phyloP scores from a whole-genome alignment of 2,797 vertebrate species.

The Ambastaia sidthimunki region DNA sequence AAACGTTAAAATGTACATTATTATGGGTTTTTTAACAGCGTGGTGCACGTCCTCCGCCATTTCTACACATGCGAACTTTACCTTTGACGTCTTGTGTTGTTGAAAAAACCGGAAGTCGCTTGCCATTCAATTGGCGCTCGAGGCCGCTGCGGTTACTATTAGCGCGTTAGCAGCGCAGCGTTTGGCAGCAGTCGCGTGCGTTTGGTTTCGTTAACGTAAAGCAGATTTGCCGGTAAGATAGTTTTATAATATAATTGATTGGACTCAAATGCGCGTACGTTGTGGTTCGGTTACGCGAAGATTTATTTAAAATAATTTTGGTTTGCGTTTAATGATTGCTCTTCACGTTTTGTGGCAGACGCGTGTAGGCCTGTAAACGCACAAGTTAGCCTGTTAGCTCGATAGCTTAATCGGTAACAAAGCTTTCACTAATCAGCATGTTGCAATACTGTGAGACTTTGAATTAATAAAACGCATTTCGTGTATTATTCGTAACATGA shows the following conservation, averaged over 20 bases:
- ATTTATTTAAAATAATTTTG: not conserved
- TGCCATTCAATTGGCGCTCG: not conserved
- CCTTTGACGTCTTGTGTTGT: not conserved
- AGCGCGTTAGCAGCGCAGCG: slow-evolving; percentile 19
- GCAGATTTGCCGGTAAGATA: slow-evolving; percentile 19
- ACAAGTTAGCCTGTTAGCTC: slow-evolving; percentile 27
- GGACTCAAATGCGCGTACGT: too few relatives aligned
- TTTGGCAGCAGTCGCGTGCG: not conserved
- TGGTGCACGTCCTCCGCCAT: not conserved
- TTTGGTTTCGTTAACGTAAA: slow-evolving; percentile 1
- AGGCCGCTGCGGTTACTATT: not conserved
- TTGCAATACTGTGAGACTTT: not conserved
- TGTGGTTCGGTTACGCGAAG: not conserved
- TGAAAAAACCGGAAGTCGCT: slow-evolving; percentile 36
- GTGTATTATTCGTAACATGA: not conserved
- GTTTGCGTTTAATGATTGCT: not conserved
- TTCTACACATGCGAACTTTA: not conserved
- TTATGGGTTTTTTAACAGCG: too few relatives aligned
- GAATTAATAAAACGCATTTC: not conserved
- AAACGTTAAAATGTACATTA: not conserved
- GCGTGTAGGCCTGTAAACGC: not conserved
- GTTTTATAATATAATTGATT: not conserved
- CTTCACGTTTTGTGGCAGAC: not conserved
- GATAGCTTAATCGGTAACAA: not conserved
- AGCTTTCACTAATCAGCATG: not conserved